These are phyloP conservation scores for Embidobia sp. DNA, from an alignment of 2,888 invertebrate species.

Conservation along the genomic window DNA sequence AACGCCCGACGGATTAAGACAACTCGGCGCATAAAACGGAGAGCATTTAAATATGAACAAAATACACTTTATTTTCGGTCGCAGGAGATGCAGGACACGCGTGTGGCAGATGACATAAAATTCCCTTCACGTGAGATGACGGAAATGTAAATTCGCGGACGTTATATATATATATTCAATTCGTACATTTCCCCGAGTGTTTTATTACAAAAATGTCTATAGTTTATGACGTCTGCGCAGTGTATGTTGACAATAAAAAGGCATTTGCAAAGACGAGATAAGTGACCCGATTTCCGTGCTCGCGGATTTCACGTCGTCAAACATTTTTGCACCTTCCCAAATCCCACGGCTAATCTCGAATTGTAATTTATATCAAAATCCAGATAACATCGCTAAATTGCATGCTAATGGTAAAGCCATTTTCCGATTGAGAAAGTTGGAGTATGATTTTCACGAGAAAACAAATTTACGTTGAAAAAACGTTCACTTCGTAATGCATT, in stretches of 20 bases:
- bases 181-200: constrained; percentile 21
- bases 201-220: constrained; percentile 35
- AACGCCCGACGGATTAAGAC: no score
- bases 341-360: no score
- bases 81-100: constrained; percentile 32
- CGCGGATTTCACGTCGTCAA: no score
- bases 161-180: constrained; percentile 26
- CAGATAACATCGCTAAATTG: no score
- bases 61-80: constrained; percentile 17
- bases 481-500: no score
- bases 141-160: constrained; percentile 24
- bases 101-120: constrained; percentile 29
- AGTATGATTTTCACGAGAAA: no score
- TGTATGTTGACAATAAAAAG: constrained; percentile 15
- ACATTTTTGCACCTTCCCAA: no score
- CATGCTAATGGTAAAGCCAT: no score
- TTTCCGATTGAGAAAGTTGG: no score
- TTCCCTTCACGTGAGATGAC: constrained; percentile 15
- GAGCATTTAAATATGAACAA: constrained; percentile 36
- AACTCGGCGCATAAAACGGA: constrained; percentile 23
- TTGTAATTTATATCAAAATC: no score
- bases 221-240: constrained; percentile 19
- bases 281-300: no score
- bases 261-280: constrained; percentile 14
- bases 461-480: no score